These are phyloP conservation scores for Eospalax fontanierii DNA, from an alignment of 2,797 vertebrate species.

Conservation along the genomic window DNA sequence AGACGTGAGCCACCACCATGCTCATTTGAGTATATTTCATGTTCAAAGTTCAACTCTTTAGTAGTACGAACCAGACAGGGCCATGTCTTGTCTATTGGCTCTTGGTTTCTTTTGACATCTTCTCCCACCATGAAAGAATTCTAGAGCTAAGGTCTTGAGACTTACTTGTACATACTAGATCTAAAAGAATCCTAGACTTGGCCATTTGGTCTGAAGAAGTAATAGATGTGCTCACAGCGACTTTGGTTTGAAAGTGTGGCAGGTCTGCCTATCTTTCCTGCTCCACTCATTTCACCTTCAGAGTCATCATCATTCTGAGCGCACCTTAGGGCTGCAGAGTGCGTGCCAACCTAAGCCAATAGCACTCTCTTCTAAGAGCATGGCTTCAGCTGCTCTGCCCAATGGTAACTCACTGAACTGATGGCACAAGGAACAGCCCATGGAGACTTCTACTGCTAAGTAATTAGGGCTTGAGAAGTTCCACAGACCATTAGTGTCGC, in stretches of 20 bases:
- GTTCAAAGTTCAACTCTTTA: neutral
- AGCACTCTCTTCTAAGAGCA: neutral
- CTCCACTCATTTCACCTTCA: neutral
- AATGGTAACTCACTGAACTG: neutral
- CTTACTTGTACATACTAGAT: neutral
- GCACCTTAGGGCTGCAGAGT: fast-evolving
- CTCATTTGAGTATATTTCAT: neutral
- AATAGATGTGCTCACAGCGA: neutral
- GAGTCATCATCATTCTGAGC: neutral
- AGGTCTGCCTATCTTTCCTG: neutral
- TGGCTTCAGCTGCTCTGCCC: neutral
- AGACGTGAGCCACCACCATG: neutral
- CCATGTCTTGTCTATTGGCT: neutral
- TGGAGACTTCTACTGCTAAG: conserved; percentile 46
- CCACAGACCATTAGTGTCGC: conserved; percentile 42
- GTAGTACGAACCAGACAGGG: neutral
- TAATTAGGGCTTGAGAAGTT: conserved; percentile 60
- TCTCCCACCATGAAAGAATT: neutral
- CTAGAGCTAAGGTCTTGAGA: neutral
- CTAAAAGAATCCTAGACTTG: neutral
- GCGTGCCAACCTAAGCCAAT: fast-evolving
- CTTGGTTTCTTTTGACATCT: neutral
- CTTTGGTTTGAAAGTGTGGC: neutral
- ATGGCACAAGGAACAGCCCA: neutral
- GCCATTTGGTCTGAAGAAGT: neutral